A percentile compares a stretch with the other conserved stretches of the same genome.
These are phyloP conservation scores for Pantelozetes paolii DNA, from an alignment of 2,888 invertebrate genomes.

Conservation along the genomic window DNA sequence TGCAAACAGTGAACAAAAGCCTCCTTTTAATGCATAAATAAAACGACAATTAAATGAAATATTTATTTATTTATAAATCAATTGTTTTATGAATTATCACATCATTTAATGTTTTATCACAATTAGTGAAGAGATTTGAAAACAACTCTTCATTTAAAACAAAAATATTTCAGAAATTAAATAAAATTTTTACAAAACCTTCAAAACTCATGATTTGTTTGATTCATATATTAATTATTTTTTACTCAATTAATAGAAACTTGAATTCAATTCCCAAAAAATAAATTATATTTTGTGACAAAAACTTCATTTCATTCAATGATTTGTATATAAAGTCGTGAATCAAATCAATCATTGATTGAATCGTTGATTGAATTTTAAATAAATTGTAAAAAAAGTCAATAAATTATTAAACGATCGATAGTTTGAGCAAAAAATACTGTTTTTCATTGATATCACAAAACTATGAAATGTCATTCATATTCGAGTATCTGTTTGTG, in stretches of 20 bases:
- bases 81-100: not conserved
- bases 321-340: not conserved
- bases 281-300: not conserved
- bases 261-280: not conserved
- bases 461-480: conserved; percentile 18
- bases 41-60: too few relatives aligned
- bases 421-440: conserved; percentile 28
- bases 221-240: too few relatives aligned
- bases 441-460: not conserved
- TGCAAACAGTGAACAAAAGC: too few relatives aligned
- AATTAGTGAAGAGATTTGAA: not conserved
- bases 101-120: not conserved
- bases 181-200: not conserved
- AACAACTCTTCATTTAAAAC: not conserved
- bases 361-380: too few relatives aligned
- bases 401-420: not conserved
- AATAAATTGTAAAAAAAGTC: conserved; percentile 8
- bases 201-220: too few relatives aligned
- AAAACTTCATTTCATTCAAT: not conserved
- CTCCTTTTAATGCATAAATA: too few relatives aligned
- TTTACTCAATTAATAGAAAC: too few relatives aligned
- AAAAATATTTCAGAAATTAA: not conserved
- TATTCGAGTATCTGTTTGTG: conserved; percentile 46
- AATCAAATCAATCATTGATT: too few relatives aligned
- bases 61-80: too few relatives aligned